Evolutionary conservation across 1,140 invertebrate genomes (phyloP).

Genomic region (Melitaea cinxia): DNA sequence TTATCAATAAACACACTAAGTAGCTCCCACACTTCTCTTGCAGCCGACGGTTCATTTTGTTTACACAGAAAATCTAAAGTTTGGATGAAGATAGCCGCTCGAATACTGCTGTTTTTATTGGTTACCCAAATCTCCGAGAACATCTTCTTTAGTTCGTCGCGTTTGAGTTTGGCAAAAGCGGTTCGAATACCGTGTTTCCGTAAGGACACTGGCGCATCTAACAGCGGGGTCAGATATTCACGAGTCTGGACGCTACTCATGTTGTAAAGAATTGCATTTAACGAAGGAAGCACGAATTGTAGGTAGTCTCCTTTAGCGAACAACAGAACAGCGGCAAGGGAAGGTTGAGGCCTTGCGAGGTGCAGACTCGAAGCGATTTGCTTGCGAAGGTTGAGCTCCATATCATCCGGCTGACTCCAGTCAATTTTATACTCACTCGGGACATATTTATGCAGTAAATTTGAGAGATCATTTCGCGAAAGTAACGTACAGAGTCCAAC

Average conservation of each 20-base stretch:
- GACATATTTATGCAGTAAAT: too few relatives aligned
- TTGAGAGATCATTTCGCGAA: too few relatives aligned
- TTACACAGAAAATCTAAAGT: constrained; percentile 48
- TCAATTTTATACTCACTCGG: too few relatives aligned
- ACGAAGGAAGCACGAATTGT: constrained; percentile 52
- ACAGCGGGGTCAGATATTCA: constrained; percentile 36
- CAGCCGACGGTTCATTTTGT: constrained; percentile 31
- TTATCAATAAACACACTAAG: constrained; percentile 49
- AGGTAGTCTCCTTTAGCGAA: constrained; percentile 64
- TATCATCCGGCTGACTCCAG: constrained; percentile 42
- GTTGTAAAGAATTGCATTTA: constrained; percentile 48
- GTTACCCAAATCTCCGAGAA: constrained; percentile 48
- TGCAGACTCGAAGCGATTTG: constrained; percentile 50
- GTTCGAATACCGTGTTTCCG: constrained; percentile 54
- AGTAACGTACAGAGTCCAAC: too few relatives aligned
- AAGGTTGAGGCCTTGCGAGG: constrained; percentile 48
- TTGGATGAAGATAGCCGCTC: constrained; percentile 46
- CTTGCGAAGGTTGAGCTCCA: constrained; percentile 43
- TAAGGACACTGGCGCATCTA: constrained; percentile 53
- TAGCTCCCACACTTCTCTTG: constrained; percentile 46
- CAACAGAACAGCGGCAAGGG: constrained; percentile 40
- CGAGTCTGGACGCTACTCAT: constrained; percentile 35
- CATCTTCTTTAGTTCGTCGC: constrained; percentile 42
- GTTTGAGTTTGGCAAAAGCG: constrained; percentile 44
- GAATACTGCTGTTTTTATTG: constrained; percentile 51